These are phyloP conservation scores for Chitala chitala DNA, from an alignment of 2,113 vertebrate species.

Conservation along the genomic window DNA sequence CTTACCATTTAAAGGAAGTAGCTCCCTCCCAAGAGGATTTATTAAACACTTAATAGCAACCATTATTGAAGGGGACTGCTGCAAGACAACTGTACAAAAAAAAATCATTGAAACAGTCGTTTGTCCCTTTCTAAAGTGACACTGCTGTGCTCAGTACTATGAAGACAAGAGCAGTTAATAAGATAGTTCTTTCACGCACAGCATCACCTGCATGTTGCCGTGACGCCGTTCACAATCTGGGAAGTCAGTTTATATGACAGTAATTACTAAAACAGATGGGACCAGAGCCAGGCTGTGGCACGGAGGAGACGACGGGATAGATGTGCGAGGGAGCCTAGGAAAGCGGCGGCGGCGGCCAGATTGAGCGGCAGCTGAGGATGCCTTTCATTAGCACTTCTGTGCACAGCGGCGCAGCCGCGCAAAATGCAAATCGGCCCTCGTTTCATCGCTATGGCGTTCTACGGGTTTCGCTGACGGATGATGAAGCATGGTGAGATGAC, in stretches of 20 bases:
- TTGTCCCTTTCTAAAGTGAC: conserved; percentile 16
- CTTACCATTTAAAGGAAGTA: not conserved
- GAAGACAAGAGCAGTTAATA: not conserved
- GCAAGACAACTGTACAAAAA: not conserved
- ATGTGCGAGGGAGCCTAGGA: conserved; percentile 44
- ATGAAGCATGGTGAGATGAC: conserved; percentile 28
- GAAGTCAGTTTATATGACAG: conserved; percentile 51
- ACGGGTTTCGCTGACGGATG: conserved; percentile 39
- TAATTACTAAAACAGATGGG: conserved; percentile 58
- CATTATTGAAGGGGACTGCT: not conserved
- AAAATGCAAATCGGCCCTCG: conserved; percentile 38
- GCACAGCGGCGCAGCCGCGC: conserved; percentile 33
- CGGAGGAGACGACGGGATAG: conserved; percentile 39
- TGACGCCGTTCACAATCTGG: conserved; percentile 34
- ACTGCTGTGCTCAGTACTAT: not conserved
- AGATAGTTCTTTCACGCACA: not conserved
- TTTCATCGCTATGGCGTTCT: conserved; percentile 36
- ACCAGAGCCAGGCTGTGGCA: conserved; percentile 46
- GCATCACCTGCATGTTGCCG: conserved; percentile 20
- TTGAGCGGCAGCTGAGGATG: conserved; percentile 53
- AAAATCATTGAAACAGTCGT: conserved; percentile 10
- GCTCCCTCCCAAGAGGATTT: not conserved
- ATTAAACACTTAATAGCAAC: not conserved
- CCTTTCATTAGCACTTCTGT: conserved; percentile 43
- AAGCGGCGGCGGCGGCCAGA: conserved; percentile 51